Percentiles rank a stretch among this genome's conserved stretches.
Evolutionary conservation across 2,797 vertebrate species (phyloP).

Genomic region (Microctenopoma steveboyesi): DNA sequence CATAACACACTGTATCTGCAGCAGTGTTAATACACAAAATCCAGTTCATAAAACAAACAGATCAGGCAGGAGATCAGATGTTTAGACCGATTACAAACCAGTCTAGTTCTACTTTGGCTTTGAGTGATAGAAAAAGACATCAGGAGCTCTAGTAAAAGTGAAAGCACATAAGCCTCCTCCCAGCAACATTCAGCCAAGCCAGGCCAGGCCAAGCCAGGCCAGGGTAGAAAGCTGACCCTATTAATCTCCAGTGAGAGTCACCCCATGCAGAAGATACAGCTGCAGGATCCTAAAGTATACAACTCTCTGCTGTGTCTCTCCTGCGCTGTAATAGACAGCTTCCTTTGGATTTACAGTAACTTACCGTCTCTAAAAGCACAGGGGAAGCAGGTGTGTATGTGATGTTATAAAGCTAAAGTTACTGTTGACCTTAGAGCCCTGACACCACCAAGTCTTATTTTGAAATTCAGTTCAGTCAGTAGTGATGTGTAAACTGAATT

Average conservation of each 20-base stretch:
- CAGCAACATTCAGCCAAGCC: slow-evolving; percentile 25
- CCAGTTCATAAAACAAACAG: neutral
- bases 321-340: slow-evolving; percentile 1
- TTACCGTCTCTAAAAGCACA: neutral
- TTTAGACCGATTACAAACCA: neutral
- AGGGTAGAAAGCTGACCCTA: slow-evolving; percentile 56
- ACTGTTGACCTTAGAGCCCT: slow-evolving; percentile 42
- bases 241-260: slow-evolving; percentile 62
- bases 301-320: neutral
- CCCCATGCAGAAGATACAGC: slow-evolving; percentile 26
- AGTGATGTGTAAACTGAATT: slow-evolving; percentile 7
- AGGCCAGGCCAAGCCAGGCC: neutral
- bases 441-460: slow-evolving; percentile 45
- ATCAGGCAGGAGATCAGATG: neutral
- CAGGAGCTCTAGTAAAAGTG: slow-evolving; percentile 46
- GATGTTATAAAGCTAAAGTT: slow-evolving; percentile 29
- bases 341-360: neutral
- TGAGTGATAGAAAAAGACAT: slow-evolving; percentile 29
- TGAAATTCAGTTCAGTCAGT: slow-evolving; percentile 23
- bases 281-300: slow-evolving; percentile 19
- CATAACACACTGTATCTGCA: neutral
- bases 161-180: slow-evolving; percentile 53
- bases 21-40: neutral
- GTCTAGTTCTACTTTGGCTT: slow-evolving; percentile 14
- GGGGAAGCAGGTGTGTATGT: slow-evolving; percentile 5